Evolutionary conservation across 1,140 invertebrate species (phyloP), one percentile per base, ranked within the genome.

Genomic region (Megalopta genalis): DNA sequence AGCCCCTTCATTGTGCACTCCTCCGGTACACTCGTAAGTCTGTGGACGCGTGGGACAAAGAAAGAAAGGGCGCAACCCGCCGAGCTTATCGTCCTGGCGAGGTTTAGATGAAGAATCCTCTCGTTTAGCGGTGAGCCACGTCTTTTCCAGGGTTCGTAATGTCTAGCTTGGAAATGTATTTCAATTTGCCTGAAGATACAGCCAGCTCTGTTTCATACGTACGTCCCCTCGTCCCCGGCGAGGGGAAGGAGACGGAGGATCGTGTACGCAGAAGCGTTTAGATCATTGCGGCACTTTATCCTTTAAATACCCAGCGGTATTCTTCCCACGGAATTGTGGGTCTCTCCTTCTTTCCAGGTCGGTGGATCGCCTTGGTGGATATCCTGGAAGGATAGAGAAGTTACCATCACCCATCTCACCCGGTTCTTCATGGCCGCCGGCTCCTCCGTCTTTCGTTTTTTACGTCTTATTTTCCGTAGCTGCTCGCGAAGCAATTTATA

Each of bases 251-350:
- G 54, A 57, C 54, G 23, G 65, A 23, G 23, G 65, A 23, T 57
- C 68, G 76, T 64, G 68, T 57, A 73, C 73, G 73, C 75, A 72
- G 73, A 80, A 82, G 77, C 86, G 83, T 87, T 87, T 87, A 87
- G 86, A 85, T 82, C 66, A 71, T 52, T 32, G 76, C 78, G 75
- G 79, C 84, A 84, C 81, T 88, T 87, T 87, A 88, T 88, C 81
- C 76, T 81, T 87, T 88, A 88, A 88, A 88, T 88, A 88, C 86
- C 86, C 86, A 87, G 83, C 86, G 86, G 86, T 88, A 88, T 88
- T 88, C 86, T 87, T 86, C 83, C 78, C 83, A 81, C 69, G 81
- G 81, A 88, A 88, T 88, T 86, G 81, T 87, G 79, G 80, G 79
- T 87, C 75, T 84, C 52, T 86, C 52, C 57, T 75, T 83, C 74